phyloP scores from a whole-genome alignment of 1,140 invertebrate genomes.

The Drosophila serrata region DNA sequence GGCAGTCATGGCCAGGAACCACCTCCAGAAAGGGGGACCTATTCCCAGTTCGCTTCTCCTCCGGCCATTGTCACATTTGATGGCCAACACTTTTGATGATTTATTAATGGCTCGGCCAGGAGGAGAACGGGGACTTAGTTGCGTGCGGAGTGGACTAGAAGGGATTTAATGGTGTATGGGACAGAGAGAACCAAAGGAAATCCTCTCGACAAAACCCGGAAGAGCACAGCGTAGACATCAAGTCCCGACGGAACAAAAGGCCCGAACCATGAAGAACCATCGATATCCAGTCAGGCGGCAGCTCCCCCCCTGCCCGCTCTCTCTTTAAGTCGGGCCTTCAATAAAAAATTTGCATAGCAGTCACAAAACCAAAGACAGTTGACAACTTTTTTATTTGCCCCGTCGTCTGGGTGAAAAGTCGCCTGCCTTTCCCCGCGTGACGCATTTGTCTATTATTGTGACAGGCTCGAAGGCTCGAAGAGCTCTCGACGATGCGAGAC shows the following conservation, averaged over 20 bases:
- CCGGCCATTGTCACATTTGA: conserved; percentile 74
- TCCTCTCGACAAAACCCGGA: conserved; percentile 13
- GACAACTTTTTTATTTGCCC: conserved; percentile 73
- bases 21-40: background rate
- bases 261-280: conserved; percentile 2
- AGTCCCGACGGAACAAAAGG: conserved; percentile 16
- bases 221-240: conserved; percentile 10
- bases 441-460: conserved; percentile 73
- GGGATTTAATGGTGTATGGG: conserved; percentile 34
- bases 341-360: conserved; percentile 63
- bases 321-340: conserved; percentile 3
- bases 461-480: conserved; percentile 44
- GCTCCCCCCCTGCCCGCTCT: no score
- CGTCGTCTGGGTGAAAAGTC: conserved; percentile 32
- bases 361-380: conserved; percentile 63
- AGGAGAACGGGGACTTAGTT: background rate
- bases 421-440: conserved; percentile 7
- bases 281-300: conserved; percentile 5
- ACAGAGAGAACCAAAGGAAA: background rate
- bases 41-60: background rate
- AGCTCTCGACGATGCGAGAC: conserved; percentile 39
- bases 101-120: conserved; percentile 55
- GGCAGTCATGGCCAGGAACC: conserved; percentile 6
- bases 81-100: conserved; percentile 79
- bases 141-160: conserved; percentile 1